Percentiles rank a stretch among this genome's conserved stretches.
These are phyloP conservation scores for Pteronura brasiliensis DNA, from an alignment of 2,113 vertebrate genomes.

Conservation along the genomic window DNA sequence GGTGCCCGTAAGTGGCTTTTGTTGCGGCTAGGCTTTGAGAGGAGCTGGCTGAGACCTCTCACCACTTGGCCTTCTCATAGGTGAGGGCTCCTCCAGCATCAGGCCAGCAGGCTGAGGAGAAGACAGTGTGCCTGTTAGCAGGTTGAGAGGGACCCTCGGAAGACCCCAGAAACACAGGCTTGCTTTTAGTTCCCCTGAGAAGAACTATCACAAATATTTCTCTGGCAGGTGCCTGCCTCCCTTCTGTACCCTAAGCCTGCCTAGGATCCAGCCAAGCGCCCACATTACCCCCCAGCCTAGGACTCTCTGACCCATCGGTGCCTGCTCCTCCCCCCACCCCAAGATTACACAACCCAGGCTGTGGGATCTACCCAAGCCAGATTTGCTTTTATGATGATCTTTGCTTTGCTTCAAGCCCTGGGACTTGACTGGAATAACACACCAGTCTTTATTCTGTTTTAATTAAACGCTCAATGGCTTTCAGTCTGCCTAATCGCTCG, in stretches of 20 bases:
- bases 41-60: not conserved
- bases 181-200: not conserved
- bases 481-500: not conserved
- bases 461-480: not conserved
- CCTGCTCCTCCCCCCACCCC: not conserved
- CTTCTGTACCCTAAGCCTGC: not conserved
- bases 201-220: not conserved
- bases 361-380: not conserved
- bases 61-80: not conserved
- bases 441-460: not conserved
- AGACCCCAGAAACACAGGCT: not conserved
- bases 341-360: not conserved
- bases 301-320: too few species aligned
- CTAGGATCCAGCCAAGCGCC: not conserved
- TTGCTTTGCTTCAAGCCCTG: not conserved
- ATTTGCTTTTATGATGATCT: not conserved
- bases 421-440: not conserved
- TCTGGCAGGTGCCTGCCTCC: rapidly evolving
- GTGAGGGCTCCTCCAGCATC: not conserved
- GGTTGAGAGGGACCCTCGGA: not conserved
- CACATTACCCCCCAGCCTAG: rapidly evolving
- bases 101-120: not conserved
- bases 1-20: not conserved
- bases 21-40: not conserved
- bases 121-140: not conserved